Evolutionary conservation across 2,113 vertebrate genomes (phyloP).

Genomic region (Lipotes vexillifer): DNA sequence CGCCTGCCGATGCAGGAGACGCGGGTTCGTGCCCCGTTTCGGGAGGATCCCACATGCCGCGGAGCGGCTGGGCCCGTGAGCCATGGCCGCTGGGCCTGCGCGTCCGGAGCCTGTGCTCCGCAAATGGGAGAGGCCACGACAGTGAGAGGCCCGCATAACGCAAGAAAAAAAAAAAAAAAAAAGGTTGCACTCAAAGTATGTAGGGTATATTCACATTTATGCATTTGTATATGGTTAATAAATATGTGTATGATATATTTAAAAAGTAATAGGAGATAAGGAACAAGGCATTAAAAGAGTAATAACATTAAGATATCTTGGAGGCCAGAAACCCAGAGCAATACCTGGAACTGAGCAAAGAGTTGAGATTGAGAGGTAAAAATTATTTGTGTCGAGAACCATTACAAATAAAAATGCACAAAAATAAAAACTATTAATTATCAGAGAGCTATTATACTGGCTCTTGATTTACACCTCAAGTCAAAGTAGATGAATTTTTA

Average conservation of each 20-base stretch:
- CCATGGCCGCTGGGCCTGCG: no score
- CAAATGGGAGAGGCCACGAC: no score
- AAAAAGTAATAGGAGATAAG: not conserved
- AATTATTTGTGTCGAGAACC: not conserved
- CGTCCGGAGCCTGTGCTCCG: no score
- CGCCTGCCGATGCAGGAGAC: no score
- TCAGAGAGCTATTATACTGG: not conserved
- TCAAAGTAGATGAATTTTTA: not conserved
- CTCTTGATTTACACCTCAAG: not conserved
- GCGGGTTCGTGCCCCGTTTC: no score
- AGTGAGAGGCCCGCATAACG: no score
- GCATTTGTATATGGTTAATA: not conserved
- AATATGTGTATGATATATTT: not conserved
- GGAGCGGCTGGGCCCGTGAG: no score
- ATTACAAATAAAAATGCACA: constrained; percentile 27
- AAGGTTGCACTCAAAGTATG: not conserved
- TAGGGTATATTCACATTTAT: not conserved
- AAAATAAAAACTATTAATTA: constrained; percentile 26
- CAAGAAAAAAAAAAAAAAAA: no score
- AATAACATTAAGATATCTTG: not conserved
- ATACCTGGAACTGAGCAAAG: not conserved
- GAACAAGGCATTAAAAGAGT: not conserved
- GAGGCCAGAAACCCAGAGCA: not conserved
- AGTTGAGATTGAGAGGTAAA: not conserved
- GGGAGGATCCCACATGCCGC: no score